Base-by-base conservation (phyloP, 2,113 vertebrate genomes). In the Oostethus manadensis region DNA sequence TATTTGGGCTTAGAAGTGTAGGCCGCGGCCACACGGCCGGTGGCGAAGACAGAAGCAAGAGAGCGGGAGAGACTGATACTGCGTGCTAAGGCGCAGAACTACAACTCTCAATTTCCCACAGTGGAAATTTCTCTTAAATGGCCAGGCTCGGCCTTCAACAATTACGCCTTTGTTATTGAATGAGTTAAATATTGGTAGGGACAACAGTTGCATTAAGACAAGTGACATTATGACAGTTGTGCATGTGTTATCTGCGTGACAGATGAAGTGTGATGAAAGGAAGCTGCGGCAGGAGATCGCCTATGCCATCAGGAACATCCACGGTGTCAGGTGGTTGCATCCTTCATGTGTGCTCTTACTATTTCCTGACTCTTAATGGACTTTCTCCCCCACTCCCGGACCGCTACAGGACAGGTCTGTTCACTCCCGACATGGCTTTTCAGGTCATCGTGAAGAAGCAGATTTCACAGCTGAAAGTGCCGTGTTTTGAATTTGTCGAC, bases 391-490 rank as follows among this genome's bases (percentile, higher is more conserved):
- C n/a, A n/a, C n/a, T 49, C 17, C 21, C 33, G 47, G 60, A 11
- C 47, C 48, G 23, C 58, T 15, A 43, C 60, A 98, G 95, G 91
- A 96, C 94, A 5, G 94, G 95, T 66, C 90, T 98, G 47, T 98
- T 98, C 87, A 96, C 94, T 1, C 94, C 95, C 0, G 94, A 98
- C 78, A 68, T 96, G 90, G 95, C 96, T 0, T 98, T 98, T 83
- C 92, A 98, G 85, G 92, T 94, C 72, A 96, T 98, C 8, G 95
- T 98, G 55, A 98, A 95, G 84, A 96, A 94, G 80, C 92, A 94
- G 80, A 92, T 98, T 68, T 90, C 92, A 58, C 90, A 88, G 79
- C 87, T 98, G 70, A 94, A 94, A 79, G 91, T 84, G 44, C 96
- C 96, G 0, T 98, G 95, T 76, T 77, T 95, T 57, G 93, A 93